Evolutionary conservation across 2,797 vertebrate genomes (phyloP).

Genomic region (Gallirallus australis): DNA sequence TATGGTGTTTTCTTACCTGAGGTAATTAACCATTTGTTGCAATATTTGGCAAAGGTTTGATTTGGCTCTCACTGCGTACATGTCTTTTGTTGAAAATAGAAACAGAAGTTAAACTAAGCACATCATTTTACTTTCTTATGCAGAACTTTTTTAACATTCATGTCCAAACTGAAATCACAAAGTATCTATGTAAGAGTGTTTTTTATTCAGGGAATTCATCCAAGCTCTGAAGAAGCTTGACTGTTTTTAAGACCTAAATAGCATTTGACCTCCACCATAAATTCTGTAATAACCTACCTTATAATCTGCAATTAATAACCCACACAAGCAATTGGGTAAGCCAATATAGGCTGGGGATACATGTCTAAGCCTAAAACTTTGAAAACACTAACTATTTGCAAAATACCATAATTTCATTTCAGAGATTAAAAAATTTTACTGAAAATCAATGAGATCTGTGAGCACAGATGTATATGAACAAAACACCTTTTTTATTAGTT

Average conservation of each 20-base stretch:
- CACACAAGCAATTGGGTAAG: not conserved
- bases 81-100: not conserved
- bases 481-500: not conserved
- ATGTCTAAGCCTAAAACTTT: not conserved
- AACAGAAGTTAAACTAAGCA: not conserved
- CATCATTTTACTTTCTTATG: not conserved
- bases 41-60: not conserved
- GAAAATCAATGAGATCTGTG: not conserved
- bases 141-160: not conserved
- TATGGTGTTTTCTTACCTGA: not conserved
- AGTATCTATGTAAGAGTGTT: not conserved
- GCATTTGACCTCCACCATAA: not conserved
- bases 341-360: not conserved
- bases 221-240: not conserved
- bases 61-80: fast-evolving
- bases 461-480: not conserved
- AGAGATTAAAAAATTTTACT: not conserved
- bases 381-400: not conserved
- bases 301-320: not conserved
- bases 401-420: not conserved
- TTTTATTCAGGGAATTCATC: not conserved
- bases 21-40: not conserved
- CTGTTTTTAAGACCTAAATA: not conserved
- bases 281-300: not conserved
- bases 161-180: not conserved